Evolutionary conservation across 2,113 vertebrate genomes (phyloP).

Genomic region (Brienomyrus longianalis): DNA sequence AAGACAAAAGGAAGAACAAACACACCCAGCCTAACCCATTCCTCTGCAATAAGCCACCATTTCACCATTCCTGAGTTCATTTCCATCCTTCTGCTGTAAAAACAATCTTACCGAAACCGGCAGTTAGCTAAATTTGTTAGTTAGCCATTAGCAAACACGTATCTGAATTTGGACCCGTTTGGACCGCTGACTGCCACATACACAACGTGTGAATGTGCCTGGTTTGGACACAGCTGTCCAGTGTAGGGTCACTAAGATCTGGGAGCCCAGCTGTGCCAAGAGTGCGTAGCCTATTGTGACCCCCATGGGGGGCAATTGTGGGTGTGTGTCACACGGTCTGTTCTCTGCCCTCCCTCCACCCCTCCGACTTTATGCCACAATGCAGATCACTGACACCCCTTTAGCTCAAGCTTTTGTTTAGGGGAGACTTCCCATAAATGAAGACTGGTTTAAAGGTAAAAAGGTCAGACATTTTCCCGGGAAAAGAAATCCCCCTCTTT

Average conservation of each 20-base stretch:
- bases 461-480: constrained; percentile 27
- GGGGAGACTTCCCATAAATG: constrained; percentile 27
- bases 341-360: not conserved
- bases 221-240: not conserved
- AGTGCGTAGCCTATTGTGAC: not conserved
- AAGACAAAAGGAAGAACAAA: not conserved
- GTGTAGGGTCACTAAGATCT: not conserved
- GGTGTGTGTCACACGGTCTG: not conserved
- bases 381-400: constrained; percentile 56
- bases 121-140: not conserved
- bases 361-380: constrained; percentile 41
- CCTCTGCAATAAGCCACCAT: not conserved
- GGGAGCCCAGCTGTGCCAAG: not conserved
- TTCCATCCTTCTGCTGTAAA: not conserved
- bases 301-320: no score
- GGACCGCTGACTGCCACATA: not conserved
- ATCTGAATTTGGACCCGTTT: not conserved
- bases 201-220: not conserved
- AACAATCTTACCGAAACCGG: not conserved
- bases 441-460: constrained; percentile 35
- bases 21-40: not conserved
- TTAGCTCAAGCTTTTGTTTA: constrained; percentile 48
- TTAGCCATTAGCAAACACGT: not conserved
- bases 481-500: constrained; percentile 23
- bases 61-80: not conserved